These are phyloP conservation scores for Mormyrus lacerda DNA, from an alignment of 2,113 vertebrate species.

Conservation along the genomic window DNA sequence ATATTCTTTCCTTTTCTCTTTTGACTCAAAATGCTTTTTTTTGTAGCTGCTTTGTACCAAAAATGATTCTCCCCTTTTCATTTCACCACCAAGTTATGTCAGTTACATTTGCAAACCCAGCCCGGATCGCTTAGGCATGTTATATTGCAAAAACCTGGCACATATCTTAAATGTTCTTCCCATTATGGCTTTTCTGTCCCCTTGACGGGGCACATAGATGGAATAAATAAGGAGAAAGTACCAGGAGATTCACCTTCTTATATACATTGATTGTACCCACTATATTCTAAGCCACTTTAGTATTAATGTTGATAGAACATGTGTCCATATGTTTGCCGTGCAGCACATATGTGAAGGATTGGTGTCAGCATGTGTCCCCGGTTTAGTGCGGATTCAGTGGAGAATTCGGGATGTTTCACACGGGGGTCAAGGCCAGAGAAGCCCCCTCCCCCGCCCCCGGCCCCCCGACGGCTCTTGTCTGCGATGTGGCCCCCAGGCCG, in stretches of 20 bases:
- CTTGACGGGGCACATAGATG: conserved; percentile 48
- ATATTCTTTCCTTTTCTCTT: conserved; percentile 69
- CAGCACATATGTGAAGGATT: conserved; percentile 23
- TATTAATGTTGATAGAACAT: conserved; percentile 51
- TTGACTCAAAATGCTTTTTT: conserved; percentile 80
- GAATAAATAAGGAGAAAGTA: conserved; percentile 38
- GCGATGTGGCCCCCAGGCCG: background rate
- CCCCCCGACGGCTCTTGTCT: background rate
- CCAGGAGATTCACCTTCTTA: conserved; percentile 38
- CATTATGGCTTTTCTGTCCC: conserved; percentile 54
- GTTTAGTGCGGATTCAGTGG: background rate
- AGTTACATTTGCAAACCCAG: conserved; percentile 66
- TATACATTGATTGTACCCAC: conserved; percentile 51
- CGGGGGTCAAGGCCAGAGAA: background rate
- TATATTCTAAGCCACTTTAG: conserved; percentile 64
- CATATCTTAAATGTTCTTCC: conserved; percentile 54
- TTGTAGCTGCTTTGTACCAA: conserved; percentile 88
- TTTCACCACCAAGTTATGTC: conserved; percentile 54
- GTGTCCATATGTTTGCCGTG: conserved; percentile 42
- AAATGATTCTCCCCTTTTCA: conserved; percentile 50
- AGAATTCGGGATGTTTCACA: background rate
- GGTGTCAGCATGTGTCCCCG: background rate
- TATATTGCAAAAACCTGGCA: conserved; percentile 62
- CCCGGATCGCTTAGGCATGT: conserved; percentile 56
- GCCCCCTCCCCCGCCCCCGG: background rate